A percentile compares a stretch with the other conserved stretches of the same genome.
Conservation (phyloP, 37 sponge, comb jelly and placozoan genomes). For the Axinella damicornis region DNA sequence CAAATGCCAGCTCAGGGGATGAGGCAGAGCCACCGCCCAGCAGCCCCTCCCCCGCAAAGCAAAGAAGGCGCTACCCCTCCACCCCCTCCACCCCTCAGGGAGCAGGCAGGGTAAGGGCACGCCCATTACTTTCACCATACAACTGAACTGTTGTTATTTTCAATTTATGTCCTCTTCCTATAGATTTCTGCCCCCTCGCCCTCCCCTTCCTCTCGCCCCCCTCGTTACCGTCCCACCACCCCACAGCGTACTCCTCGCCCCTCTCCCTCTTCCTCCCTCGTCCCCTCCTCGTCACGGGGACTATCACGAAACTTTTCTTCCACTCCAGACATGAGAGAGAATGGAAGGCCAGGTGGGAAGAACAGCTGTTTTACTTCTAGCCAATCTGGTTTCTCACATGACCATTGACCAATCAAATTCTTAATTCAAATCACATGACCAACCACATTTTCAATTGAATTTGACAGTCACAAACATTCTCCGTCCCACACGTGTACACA, state of each 20-base stretch:
- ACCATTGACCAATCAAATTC: no score
- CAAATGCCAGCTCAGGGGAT: constrained; percentile 36
- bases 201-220: neutral
- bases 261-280: neutral
- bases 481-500: no score
- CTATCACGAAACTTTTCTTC: constrained; percentile 22
- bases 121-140: no score
- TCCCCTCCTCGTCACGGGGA: neutral
- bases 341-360: no score
- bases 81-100: no score
- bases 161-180: neutral
- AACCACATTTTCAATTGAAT: no score
- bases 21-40: constrained; percentile 29
- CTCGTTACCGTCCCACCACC: constrained; percentile 6
- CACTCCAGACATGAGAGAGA: constrained; percentile 30
- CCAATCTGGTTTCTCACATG: no score
- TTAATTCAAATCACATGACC: no score
- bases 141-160: no score
- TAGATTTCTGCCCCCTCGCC: neutral
- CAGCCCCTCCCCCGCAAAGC: neutral
- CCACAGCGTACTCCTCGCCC: constrained; percentile 8
- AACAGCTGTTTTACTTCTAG: no score
- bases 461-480: no score
- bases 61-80: neutral
- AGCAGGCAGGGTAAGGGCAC: no score